These are phyloP conservation scores for Drosophila lacicola DNA, from an alignment of 2,888 invertebrate genomes.

Conservation along the genomic window DNA sequence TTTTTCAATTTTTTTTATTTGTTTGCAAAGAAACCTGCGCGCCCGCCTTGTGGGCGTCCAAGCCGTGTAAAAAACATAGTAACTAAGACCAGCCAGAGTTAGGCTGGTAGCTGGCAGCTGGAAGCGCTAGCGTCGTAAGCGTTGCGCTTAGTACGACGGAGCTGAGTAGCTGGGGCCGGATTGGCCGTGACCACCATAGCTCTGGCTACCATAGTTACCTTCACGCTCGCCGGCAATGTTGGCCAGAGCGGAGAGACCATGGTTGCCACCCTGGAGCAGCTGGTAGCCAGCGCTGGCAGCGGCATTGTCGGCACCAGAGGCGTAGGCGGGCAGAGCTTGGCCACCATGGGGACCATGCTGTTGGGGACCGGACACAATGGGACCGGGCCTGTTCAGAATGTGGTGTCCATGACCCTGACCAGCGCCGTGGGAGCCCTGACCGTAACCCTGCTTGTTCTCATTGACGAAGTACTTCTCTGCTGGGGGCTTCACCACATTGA, in stretches of 20 bases:
- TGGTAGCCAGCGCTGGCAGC: slow-evolving; percentile 78
- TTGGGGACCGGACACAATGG: slow-evolving; percentile 46
- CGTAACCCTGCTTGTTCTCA: slow-evolving; percentile 80
- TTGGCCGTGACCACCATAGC: slow-evolving; percentile 49
- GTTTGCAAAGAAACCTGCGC: slow-evolving; percentile 66
- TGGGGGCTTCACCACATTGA: slow-evolving; percentile 84
- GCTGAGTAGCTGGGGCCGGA: slow-evolving; percentile 49
- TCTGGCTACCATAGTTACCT: slow-evolving; percentile 52
- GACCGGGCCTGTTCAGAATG: slow-evolving; percentile 39
- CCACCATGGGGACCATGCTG: slow-evolving; percentile 45
- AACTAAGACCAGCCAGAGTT: slow-evolving; percentile 58
- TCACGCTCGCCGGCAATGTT: slow-evolving; percentile 69
- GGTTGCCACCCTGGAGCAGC: slow-evolving; percentile 74
- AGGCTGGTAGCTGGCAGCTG: slow-evolving; percentile 41
- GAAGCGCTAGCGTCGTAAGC: slow-evolving; percentile 21
- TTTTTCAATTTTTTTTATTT: slow-evolving; percentile 67
- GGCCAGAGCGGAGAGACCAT: slow-evolving; percentile 76
- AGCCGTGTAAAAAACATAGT: slow-evolving; percentile 56
- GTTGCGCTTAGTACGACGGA: slow-evolving; percentile 53
- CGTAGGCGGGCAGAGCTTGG: slow-evolving; percentile 65
- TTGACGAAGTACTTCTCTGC: slow-evolving; percentile 84
- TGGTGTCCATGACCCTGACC: slow-evolving; percentile 24
- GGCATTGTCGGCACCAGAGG: slow-evolving; percentile 71
- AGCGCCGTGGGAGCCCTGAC: slow-evolving; percentile 43
- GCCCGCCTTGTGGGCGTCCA: slow-evolving; percentile 47